Evolutionary conservation across 2,797 vertebrate species (phyloP).

Genomic region (Uromys caudimaculatus): DNA sequence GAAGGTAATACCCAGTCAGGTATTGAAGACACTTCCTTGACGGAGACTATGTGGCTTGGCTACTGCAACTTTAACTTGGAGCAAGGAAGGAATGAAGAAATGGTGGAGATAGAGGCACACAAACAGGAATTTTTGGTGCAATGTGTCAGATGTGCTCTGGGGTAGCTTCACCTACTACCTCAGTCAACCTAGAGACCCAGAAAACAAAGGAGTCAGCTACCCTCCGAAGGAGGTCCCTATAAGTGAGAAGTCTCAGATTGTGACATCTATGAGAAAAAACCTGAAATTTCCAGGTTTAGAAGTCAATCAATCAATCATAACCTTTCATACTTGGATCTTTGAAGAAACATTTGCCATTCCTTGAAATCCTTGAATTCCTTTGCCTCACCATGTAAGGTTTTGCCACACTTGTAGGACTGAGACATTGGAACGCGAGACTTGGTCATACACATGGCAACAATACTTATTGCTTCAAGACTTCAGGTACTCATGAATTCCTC

Average conservation of each 20-base stretch:
- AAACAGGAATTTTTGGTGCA: neutral
- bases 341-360: neutral
- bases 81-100: neutral
- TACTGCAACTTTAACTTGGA: neutral
- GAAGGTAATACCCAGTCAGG: neutral
- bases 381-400: neutral
- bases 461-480: neutral
- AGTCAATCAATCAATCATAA: neutral
- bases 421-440: rapidly evolving
- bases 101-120: neutral
- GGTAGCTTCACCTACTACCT: neutral
- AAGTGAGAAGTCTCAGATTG: neutral
- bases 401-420: neutral
- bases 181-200: neutral
- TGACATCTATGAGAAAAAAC: neutral
- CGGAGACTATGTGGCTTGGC: neutral
- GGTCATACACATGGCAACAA: neutral
- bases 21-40: neutral
- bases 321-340: neutral
- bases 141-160: neutral
- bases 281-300: neutral
- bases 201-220: neutral
- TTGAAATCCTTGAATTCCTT: no score
- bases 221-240: no score
- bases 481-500: no score